These are phyloP conservation scores for Anagrus nilaparvatae DNA, from an alignment of 1,140 invertebrate genomes.

Conservation along the genomic window DNA sequence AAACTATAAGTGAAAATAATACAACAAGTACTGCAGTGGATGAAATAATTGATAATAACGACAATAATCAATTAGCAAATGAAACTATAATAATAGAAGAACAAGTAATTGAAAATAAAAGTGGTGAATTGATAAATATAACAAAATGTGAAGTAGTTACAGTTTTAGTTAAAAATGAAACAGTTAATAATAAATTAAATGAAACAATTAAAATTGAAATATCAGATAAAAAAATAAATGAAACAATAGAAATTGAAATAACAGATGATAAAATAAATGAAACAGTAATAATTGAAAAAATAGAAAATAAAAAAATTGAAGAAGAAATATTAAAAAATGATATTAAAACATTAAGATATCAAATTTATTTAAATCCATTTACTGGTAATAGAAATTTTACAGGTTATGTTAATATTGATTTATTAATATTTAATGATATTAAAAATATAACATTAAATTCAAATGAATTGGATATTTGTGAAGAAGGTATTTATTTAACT, in stretches of 20 bases:
- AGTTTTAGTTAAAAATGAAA: too few species aligned
- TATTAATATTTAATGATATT: conserved; percentile 17
- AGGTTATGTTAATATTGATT: conserved; percentile 14
- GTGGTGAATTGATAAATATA: too few species aligned
- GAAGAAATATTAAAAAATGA: conserved; percentile 18
- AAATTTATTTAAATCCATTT: conserved; percentile 17
- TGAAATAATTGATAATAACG: too few species aligned
- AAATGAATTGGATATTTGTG: conserved; percentile 8
- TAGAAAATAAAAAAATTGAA: neutral
- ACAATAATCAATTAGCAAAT: too few species aligned
- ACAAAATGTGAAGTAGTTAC: too few species aligned
- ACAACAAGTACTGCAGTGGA: too few species aligned
- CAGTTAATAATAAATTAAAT: too few species aligned
- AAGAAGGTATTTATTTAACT: conserved; percentile 12
- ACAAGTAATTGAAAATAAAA: too few species aligned
- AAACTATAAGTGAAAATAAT: too few species aligned
- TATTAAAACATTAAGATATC: conserved; percentile 15
- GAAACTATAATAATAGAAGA: too few species aligned
- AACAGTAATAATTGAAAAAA: neutral
- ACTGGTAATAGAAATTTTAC: conserved; percentile 19
- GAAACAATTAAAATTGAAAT: too few species aligned
- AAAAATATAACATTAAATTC: conserved; percentile 17
- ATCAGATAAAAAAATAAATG: too few species aligned
- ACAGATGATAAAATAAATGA: neutral
- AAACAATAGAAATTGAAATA: neutral